Percentiles rank a stretch among this genome's conserved stretches.
Evolutionary conservation across 2,113 vertebrate species (phyloP).

Genomic region (Manacus vitellinus): DNA sequence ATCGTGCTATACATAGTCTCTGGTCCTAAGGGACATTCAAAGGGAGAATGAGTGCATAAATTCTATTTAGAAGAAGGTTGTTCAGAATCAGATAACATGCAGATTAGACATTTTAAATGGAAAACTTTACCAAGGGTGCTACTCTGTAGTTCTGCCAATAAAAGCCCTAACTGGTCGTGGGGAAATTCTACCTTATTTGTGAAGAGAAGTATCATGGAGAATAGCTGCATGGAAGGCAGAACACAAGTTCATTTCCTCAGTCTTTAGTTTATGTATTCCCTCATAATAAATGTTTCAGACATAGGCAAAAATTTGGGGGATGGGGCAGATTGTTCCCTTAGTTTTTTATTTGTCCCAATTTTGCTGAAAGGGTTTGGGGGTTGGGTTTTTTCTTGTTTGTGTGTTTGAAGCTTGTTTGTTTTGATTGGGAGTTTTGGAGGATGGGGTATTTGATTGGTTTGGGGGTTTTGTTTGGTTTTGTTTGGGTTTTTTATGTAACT

Average conservation of each 20-base stretch:
- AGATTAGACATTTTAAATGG: slow-evolving; percentile 21
- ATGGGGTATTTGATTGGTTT: not conserved
- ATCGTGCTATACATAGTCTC: not conserved
- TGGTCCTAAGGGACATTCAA: not conserved
- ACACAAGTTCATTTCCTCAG: not conserved
- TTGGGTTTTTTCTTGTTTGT: not conserved
- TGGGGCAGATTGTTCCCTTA: not conserved
- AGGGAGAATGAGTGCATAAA: not conserved
- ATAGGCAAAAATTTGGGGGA: not conserved
- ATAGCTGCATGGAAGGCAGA: not conserved
- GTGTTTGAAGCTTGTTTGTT: not conserved
- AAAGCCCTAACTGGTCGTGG: not conserved
- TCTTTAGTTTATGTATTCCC: not conserved
- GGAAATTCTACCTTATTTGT: not conserved
- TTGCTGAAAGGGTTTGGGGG: not conserved
- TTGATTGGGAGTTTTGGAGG: not conserved
- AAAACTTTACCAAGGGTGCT: not conserved
- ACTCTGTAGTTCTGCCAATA: not conserved
- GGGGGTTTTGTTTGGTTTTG: accelerated
- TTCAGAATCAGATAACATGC: slow-evolving; percentile 1
- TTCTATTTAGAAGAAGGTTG: not conserved
- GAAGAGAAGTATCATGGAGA: not conserved
- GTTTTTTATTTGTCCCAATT: not conserved
- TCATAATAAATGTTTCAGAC: accelerated
- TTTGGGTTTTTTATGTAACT: not conserved